Evolutionary conservation across 2,113 vertebrate genomes (phyloP), one percentile per base, ranked within the genome.

Genomic region (Ctenodactylus gundi): DNA sequence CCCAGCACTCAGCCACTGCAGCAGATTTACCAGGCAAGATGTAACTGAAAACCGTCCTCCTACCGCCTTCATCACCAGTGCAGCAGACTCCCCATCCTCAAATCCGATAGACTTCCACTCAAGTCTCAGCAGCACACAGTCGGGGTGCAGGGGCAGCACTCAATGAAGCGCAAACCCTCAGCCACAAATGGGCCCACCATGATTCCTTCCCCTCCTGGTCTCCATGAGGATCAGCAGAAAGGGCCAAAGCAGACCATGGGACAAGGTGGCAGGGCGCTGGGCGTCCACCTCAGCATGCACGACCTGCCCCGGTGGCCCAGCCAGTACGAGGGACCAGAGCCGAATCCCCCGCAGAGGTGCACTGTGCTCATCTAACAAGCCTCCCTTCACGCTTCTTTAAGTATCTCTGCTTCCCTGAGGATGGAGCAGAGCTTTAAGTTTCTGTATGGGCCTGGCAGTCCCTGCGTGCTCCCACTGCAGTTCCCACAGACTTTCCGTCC

Each of bases 291-390:
- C 29, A 18, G 7, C 36, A 25, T 1, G 36, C 49, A 23, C 0
- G 25, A 44, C 10, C 4, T 25, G 34, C 31, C 36, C 29, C 27
- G 8, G 29, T 8, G 17, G 5, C 13, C 20, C 23, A 18, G 8
- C 65, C 29, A n/a, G 27, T 7, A 3, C 6, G 10, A 15, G 76
- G 72, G 51, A 80, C 53, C 39, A 64, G 49, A 41, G 3, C 62
- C 34, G 73, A 25, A 25, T 67, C 58, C 6, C 70, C 55, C 36
- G 12, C 39, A 67, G 29, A 2, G 64, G 73, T 31, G 8, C 29
- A 21, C 25, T 39, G 2, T 0, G 2, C n/a, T n/a, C 39, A 17
- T 29, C 31, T 6, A 25, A 25, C 7, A 15, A 20, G 2, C 27
- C 29, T 72, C 20, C 49, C 34, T 31, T 25, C 25, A n/a, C 4